These are phyloP conservation scores for Zhengitettix transpicula DNA, from an alignment of 2,888 invertebrate species.

Conservation along the genomic window DNA sequence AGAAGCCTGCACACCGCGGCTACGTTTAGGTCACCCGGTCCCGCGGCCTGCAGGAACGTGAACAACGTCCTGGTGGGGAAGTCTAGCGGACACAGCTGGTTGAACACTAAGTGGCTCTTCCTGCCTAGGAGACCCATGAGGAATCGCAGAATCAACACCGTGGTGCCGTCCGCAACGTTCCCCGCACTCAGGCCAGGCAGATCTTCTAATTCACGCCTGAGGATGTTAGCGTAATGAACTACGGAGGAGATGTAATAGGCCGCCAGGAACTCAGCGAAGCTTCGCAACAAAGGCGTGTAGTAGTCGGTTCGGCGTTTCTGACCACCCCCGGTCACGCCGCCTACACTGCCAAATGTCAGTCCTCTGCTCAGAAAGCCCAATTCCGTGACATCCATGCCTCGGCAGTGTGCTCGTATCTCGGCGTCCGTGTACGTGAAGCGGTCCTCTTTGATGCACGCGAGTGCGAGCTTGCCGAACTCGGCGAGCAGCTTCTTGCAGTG, in stretches of 20 bases:
- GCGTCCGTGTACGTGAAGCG: constrained; percentile 31
- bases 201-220: constrained; percentile 33
- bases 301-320: constrained; percentile 27
- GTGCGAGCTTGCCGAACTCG: constrained; percentile 33
- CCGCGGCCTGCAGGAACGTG: constrained; percentile 33
- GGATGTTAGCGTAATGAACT: constrained; percentile 31
- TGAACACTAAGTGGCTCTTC: constrained; percentile 30
- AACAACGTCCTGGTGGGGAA: constrained; percentile 34
- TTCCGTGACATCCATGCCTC: constrained; percentile 17
- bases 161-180: constrained; percentile 13
- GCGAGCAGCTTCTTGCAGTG: constrained; percentile 30
- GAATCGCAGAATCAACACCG: constrained; percentile 29
- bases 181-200: constrained; percentile 24
- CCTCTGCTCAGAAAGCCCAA: constrained; percentile 29
- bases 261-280: constrained; percentile 34
- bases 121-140: constrained; percentile 33
- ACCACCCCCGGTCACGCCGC: constrained; percentile 16
- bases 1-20: constrained; percentile 33
- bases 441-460: constrained; percentile 26
- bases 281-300: constrained; percentile 31
- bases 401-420: constrained; percentile 29
- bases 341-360: constrained; percentile 23
- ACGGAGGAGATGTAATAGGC: constrained; percentile 37
- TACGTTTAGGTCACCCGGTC: constrained; percentile 33
- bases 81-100: constrained; percentile 32